A percentile compares a stretch with the other conserved stretches of the same genome.
Evolutionary conservation across 1,140 invertebrate genomes (phyloP).

Genomic region (Hylyphantes graminicola): DNA sequence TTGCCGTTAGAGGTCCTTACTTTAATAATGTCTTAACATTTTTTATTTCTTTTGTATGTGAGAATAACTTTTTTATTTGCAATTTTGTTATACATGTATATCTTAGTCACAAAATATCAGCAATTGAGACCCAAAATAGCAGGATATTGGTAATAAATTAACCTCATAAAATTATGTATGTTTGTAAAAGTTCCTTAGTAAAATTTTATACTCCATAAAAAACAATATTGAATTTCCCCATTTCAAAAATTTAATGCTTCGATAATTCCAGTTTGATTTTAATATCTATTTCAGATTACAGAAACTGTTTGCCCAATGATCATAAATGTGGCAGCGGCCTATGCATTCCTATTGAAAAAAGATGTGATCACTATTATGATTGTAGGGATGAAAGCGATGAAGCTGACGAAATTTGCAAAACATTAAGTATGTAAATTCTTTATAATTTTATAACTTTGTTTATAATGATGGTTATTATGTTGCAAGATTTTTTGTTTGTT

Average conservation of each 20-base stretch:
- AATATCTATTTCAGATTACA: constrained; percentile 64
- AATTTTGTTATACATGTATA: too few relatives aligned
- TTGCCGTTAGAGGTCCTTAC: too few relatives aligned
- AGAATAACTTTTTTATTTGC: too few relatives aligned
- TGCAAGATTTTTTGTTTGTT: not conserved
- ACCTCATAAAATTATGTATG: too few relatives aligned
- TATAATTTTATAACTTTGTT: not conserved
- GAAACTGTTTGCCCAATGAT: constrained; percentile 82
- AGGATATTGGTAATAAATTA: too few relatives aligned
- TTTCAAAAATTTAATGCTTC: not conserved
- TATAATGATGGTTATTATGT: not conserved
- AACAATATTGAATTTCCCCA: not conserved
- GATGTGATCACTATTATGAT: constrained; percentile 79
- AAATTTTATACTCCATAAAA: not conserved
- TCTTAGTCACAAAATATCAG: too few relatives aligned
- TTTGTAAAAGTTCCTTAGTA: not conserved
- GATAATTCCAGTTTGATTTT: constrained; percentile 15
- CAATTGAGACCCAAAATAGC: too few relatives aligned
- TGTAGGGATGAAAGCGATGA: constrained; percentile 90
- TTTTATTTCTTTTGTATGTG: too few relatives aligned
- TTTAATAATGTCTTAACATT: too few relatives aligned
- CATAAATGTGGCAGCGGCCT: constrained; percentile 87
- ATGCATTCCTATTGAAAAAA: constrained; percentile 77
- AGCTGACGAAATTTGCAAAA: constrained; percentile 74
- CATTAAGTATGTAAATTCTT: constrained; percentile 60